Conservation (phyloP, 2,888 invertebrate species). For the Cryptosula pallasiana region DNA sequence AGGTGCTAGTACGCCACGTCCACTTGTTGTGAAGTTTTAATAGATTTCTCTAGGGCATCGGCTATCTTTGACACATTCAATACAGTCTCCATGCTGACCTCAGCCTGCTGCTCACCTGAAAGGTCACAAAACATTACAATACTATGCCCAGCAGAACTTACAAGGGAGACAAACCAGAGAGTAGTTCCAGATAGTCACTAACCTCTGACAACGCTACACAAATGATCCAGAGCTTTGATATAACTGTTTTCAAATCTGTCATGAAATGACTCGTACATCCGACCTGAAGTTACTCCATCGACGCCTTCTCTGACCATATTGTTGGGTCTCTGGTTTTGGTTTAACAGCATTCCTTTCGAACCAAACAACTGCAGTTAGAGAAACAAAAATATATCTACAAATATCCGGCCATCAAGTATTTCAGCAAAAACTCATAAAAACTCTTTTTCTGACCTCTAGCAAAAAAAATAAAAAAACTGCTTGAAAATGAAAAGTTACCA, state of each 20-base stretch:
- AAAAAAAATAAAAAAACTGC: too few species aligned
- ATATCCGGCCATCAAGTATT: too few species aligned
- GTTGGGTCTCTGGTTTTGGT: slow-evolving; percentile 32
- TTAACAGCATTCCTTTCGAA: slow-evolving; percentile 37
- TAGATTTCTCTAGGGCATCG: not conserved
- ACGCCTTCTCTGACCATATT: not conserved
- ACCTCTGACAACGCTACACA: not conserved
- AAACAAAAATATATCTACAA: too few species aligned
- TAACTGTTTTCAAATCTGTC: slow-evolving; percentile 7
- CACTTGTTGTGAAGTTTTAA: not conserved
- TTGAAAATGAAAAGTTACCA: too few species aligned
- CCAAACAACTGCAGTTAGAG: slow-evolving; percentile 43
- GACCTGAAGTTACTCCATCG: not conserved
- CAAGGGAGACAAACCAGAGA: too few species aligned
- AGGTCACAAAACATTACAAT: too few species aligned
- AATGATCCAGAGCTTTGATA: not conserved
- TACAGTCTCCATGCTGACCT: not conserved
- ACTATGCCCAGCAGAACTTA: too few species aligned
- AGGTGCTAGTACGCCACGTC: slow-evolving; percentile 1
- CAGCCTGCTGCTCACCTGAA: slow-evolving; percentile 1
- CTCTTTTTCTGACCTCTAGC: too few species aligned
- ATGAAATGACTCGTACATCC: slow-evolving; percentile 8
- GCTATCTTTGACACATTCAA: slow-evolving; percentile 16
- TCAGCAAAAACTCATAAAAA: too few species aligned
- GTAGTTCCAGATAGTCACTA: too few species aligned